These are phyloP conservation scores for Clavelina lepadiformis DNA, from an alignment of 23 tunicate genomes.

Conservation along the genomic window DNA sequence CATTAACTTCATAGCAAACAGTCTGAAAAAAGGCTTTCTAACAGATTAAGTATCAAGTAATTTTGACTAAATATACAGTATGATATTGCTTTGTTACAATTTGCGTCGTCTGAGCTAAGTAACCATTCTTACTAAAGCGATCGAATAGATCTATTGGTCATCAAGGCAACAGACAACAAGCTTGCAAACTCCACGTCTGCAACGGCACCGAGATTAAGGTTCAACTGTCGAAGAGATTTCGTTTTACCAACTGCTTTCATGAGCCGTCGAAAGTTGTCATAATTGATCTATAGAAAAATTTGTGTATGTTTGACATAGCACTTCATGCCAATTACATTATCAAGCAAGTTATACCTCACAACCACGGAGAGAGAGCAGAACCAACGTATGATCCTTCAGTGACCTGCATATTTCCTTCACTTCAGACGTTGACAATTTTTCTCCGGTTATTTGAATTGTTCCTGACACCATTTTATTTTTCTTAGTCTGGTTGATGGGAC, in stretches of 20 bases:
- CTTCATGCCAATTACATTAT: neutral
- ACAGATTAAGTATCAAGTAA: too few species aligned
- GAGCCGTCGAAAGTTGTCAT: constrained; percentile 15
- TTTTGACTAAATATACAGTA: too few species aligned
- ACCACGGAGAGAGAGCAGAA: constrained; percentile 46
- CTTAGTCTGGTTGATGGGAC: too few species aligned
- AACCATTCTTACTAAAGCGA: constrained; percentile 34
- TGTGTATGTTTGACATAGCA: neutral
- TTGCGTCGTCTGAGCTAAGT: too few species aligned
- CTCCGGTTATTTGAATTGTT: constrained; percentile 43
- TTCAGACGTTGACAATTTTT: constrained; percentile 32
- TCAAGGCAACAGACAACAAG: constrained; percentile 41
- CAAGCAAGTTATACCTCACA: constrained; percentile 23
- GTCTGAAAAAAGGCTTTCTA: too few species aligned
- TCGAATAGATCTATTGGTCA: constrained; percentile 39
- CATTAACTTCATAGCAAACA: too few species aligned
- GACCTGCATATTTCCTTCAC: constrained; percentile 39
- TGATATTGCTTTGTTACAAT: too few species aligned
- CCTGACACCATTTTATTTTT: constrained; percentile 2
- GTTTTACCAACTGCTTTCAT: constrained; percentile 43
- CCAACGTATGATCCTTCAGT: constrained; percentile 17
- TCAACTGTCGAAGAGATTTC: constrained; percentile 29
- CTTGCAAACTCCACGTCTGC: constrained; percentile 11
- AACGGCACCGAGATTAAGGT: constrained; percentile 43
- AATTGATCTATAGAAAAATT: constrained; percentile 26